Evolutionary conservation across 2,797 vertebrate species (phyloP).

Genomic region (Huso huso): DNA sequence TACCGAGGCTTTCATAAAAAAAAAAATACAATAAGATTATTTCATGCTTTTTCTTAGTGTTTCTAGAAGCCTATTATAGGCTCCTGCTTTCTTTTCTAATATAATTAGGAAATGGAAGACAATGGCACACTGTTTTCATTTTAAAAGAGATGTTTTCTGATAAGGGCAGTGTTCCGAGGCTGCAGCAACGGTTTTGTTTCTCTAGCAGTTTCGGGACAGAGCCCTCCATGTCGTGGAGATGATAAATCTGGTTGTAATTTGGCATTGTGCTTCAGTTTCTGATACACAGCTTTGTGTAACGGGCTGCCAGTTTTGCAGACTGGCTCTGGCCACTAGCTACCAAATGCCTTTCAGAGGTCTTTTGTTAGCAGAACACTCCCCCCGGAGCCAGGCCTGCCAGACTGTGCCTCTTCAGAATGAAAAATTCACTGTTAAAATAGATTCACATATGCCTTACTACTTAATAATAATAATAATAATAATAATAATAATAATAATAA

Average conservation of each 20-base stretch:
- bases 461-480: background rate
- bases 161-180: slow-evolving; percentile 19
- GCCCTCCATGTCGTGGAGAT: slow-evolving; percentile 40
- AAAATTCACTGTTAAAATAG: slow-evolving; percentile 44
- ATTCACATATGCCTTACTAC: slow-evolving; percentile 24
- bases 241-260: slow-evolving; percentile 64
- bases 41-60: slow-evolving; percentile 30
- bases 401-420: slow-evolving; percentile 34
- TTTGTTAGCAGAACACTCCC: slow-evolving; percentile 50
- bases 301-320: slow-evolving; percentile 31
- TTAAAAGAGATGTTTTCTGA: slow-evolving; percentile 45
- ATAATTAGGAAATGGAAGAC: slow-evolving; percentile 34
- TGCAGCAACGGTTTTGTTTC: slow-evolving; percentile 37
- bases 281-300: slow-evolving; percentile 27
- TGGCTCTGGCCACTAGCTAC: slow-evolving; percentile 28
- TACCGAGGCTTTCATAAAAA: too few relatives aligned
- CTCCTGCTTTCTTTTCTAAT: slow-evolving; percentile 16
- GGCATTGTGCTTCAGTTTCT: slow-evolving; percentile 31
- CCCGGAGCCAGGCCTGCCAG: slow-evolving; percentile 39
- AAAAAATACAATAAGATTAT: slow-evolving; percentile 45
- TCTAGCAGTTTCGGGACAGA: slow-evolving; percentile 45
- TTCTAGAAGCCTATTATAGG: slow-evolving; percentile 15
- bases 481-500: too few relatives aligned
- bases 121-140: slow-evolving; percentile 52
- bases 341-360: slow-evolving; percentile 44